A percentile compares a stretch with the other conserved stretches of the same genome.
Evolutionary conservation across 1,140 invertebrate species (phyloP).

Genomic region (Eulimnadia texana): DNA sequence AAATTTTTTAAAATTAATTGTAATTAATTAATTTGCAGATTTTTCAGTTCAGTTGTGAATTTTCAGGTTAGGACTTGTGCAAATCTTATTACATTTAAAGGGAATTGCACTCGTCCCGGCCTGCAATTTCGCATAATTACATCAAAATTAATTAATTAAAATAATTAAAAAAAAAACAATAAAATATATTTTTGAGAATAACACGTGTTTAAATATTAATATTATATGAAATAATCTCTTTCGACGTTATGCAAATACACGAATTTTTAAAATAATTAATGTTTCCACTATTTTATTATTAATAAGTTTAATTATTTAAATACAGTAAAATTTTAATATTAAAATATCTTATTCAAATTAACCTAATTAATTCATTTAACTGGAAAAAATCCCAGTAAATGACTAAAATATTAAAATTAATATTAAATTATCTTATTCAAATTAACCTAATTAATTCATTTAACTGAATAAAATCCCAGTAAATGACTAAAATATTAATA

Average conservation of each 20-base stretch:
- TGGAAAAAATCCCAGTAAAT: too few species aligned
- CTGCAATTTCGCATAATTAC: conserved; percentile 18
- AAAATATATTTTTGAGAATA: conserved; percentile 7
- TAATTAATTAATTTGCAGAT: neutral
- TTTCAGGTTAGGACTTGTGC: conserved; percentile 13
- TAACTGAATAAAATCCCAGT: neutral
- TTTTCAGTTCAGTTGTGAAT: neutral
- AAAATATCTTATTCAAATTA: neutral
- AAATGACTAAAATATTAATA: neutral
- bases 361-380: neutral
- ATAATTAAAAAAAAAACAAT: neutral
- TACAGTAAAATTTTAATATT: neutral
- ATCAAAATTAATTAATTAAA: neutral
- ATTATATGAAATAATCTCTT: neutral
- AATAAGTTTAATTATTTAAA: too few species aligned
- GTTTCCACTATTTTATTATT: too few species aligned
- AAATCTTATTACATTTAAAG: conserved; percentile 7
- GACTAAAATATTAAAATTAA: too few species aligned
- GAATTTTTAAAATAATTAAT: neutral
- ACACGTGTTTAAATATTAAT: conserved; percentile 1
- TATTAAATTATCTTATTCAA: too few species aligned
- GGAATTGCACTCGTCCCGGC: conserved; percentile 30
- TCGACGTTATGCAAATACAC: neutral
- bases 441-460: too few species aligned
- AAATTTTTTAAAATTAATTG: neutral